Percentiles rank a stretch among this genome's conserved stretches.
These are phyloP conservation scores for Drosophila rhopaloa DNA, from an alignment of 1,140 invertebrate genomes.

Conservation along the genomic window DNA sequence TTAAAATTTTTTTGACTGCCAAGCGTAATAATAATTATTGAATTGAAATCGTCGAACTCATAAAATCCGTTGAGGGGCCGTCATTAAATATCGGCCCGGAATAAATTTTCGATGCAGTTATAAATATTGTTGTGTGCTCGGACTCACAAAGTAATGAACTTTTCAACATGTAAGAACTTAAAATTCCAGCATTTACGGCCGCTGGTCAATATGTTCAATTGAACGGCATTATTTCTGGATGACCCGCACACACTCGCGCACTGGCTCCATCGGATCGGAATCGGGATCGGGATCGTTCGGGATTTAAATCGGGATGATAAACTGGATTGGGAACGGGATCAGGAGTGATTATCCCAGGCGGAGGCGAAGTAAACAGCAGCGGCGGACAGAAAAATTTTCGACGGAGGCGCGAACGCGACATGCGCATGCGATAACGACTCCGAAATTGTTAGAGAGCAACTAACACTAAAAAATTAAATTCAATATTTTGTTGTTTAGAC, in stretches of 20 bases:
- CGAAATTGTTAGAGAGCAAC: conserved; percentile 84
- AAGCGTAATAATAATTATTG: conserved; percentile 68
- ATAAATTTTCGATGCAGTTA: conserved; percentile 45
- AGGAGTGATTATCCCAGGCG: conserved; percentile 1
- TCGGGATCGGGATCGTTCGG: not conserved
- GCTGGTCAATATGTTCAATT: conserved; percentile 34
- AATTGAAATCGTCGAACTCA: conserved; percentile 47
- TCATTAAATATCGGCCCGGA: conserved; percentile 54
- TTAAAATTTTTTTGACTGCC: conserved; percentile 47
- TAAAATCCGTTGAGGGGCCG: conserved; percentile 33
- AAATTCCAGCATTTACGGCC: conserved; percentile 66
- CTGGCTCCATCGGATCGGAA: conserved; percentile 20
- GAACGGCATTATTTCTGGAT: conserved; percentile 54
- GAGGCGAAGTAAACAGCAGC: conserved; percentile 1
- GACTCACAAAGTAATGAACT: conserved; percentile 61
- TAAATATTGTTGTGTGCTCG: conserved; percentile 22
- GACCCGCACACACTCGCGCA: conserved; percentile 20
- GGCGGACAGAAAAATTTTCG: conserved; percentile 7
- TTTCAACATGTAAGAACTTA: conserved; percentile 58
- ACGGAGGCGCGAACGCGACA: conserved; percentile 59
- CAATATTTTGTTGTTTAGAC: conserved; percentile 84
- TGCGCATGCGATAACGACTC: conserved; percentile 84
- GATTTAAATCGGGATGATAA: not conserved
- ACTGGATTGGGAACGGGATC: not conserved
- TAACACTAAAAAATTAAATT: conserved; percentile 85